These are phyloP conservation scores for Rhinella marina DNA, from an alignment of 2,797 vertebrate genomes.

Conservation along the genomic window DNA sequence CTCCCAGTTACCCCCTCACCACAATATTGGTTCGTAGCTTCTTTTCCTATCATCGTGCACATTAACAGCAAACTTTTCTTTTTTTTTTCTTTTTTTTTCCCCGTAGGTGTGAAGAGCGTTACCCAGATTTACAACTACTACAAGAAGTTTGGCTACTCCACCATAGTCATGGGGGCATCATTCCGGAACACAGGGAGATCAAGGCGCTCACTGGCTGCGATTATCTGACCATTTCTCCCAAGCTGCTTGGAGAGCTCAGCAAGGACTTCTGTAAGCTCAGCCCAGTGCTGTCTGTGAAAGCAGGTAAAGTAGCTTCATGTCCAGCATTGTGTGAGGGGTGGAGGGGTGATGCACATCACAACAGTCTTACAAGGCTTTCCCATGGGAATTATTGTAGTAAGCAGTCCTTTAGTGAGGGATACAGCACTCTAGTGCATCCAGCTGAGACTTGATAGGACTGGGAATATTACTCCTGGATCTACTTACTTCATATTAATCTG, in stretches of 20 bases:
- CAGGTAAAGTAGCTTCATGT: slow-evolving; percentile 74
- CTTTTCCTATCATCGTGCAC: not conserved
- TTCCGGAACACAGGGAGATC: slow-evolving; percentile 93
- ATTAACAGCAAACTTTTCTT: not conserved
- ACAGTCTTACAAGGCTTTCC: not conserved
- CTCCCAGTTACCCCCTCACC: no score
- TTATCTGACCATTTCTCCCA: slow-evolving; percentile 93
- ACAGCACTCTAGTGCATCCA: not conserved
- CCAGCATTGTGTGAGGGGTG: no score
- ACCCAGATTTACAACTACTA: slow-evolving; percentile 98
- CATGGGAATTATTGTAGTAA: not conserved
- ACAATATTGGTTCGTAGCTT: no score
- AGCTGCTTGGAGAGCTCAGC: slow-evolving; percentile 90
- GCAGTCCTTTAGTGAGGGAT: not conserved
- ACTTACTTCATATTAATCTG: no score
- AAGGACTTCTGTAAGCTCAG: slow-evolving; percentile 79
- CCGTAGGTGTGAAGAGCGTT: slow-evolving; percentile 90
- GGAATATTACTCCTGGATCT: no score
- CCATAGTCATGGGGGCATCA: slow-evolving; percentile 97
- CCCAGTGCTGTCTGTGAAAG: slow-evolving; percentile 76
- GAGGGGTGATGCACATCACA: not conserved
- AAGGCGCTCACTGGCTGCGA: slow-evolving; percentile 94
- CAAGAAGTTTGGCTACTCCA: slow-evolving; percentile 94
- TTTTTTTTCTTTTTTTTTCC: not conserved
- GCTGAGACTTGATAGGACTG: not conserved